Evolutionary conservation across 1,140 invertebrate genomes (phyloP), one percentile per base, ranked within the genome.

Genomic region (Drosophila takahashii): DNA sequence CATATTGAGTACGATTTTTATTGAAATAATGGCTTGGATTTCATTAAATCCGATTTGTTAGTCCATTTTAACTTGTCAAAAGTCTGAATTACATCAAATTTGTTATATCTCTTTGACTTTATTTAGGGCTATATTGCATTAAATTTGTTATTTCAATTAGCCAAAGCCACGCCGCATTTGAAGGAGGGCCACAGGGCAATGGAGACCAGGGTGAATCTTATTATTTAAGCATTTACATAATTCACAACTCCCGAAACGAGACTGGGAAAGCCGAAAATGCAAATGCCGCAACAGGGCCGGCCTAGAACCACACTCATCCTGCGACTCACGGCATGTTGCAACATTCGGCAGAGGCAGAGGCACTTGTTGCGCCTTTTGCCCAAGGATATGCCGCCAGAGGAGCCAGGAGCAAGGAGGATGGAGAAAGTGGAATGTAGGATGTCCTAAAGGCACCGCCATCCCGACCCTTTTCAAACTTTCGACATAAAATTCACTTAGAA

Each of bases 401-500:
- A 47, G 44, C n/a, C 7, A 7, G 41, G 16, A 36, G 44, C 13
- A 36, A 13, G 29, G 37, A 10, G 52, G 41, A 48, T 27, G n/a
- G 26, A 27, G 26, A 7, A 18, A 26, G 44, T 26, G 47, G 48
- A 48, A 54, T 48, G 64, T 67, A n/a, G n/a, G n/a, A n/a, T n/a
- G n/a, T n/a, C 64, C 64, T 62, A 13, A 13, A 27, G 36, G 9
- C 39, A 34, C 44, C 34, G 26, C 15, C 27, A 39, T 34, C 41
- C n/a, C 75, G 76, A 83, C 84, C 83, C 83, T 83, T 89, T 70
- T 87, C 79, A 89, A 89, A 89, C 60, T 87, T 87, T 77, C 83
- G 84, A 87, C 84, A 87, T 87, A 69, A 89, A 87, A 87, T 87
- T 87, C 83, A 87, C 83, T 87, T 89, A 87, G 84, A 83, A 81